phyloP scores from a whole-genome alignment of 2,113 vertebrate species.

The Cavia aperea region DNA sequence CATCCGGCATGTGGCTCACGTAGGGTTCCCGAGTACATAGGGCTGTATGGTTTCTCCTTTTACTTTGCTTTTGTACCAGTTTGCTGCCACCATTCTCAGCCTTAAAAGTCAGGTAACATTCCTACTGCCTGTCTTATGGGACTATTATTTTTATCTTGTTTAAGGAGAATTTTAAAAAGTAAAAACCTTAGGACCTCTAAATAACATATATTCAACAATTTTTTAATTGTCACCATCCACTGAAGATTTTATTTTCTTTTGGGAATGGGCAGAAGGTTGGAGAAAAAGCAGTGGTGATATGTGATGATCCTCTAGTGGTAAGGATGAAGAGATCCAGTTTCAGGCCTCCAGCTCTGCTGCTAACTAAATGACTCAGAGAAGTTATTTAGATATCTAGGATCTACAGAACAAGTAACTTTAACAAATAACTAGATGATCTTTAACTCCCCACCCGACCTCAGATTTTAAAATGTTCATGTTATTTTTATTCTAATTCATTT shows the following conservation, averaged over 20 bases:
- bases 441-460: neutral
- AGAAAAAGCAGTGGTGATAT: neutral
- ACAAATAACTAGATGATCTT: neutral
- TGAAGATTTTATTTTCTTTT: neutral
- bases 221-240: neutral
- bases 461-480: neutral
- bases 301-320: neutral
- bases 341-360: neutral
- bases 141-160: conserved; percentile 39
- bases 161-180: neutral
- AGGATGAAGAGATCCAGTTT: neutral
- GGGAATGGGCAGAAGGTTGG: neutral
- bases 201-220: neutral
- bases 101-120: conserved; percentile 11
- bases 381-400: neutral
- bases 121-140: neutral
- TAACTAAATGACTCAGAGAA: neutral
- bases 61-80: neutral
- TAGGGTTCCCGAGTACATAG: neutral
- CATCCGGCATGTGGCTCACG: conserved; percentile 6
- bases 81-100: neutral
- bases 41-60: neutral
- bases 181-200: conserved; percentile 21
- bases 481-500: neutral
- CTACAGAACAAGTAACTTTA: neutral